Conservation (phyloP, 2,113 vertebrate genomes). For the Labrus mixtus region DNA sequence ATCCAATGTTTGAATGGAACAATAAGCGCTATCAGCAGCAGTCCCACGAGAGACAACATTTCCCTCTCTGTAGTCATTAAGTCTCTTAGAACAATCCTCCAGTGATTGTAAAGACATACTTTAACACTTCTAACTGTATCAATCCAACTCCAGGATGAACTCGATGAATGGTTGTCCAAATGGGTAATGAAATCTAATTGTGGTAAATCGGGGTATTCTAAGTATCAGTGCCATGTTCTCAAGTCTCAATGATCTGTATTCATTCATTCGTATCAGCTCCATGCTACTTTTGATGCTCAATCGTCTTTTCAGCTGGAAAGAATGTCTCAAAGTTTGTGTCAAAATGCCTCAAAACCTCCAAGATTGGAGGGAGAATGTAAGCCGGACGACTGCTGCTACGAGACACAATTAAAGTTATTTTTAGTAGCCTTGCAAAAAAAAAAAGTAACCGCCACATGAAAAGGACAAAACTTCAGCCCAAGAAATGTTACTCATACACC, state of each 20-base stretch:
- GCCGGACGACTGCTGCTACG: not conserved
- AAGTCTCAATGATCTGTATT: conserved; percentile 2
- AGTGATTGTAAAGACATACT: not conserved
- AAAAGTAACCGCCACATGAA: not conserved
- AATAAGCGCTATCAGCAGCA: not conserved
- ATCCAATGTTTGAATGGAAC: conserved; percentile 10
- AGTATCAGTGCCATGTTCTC: not conserved
- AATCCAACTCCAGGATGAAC: conserved; percentile 4
- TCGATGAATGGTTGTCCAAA: conserved; percentile 35
- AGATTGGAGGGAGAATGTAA: not conserved
- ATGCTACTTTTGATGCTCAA: conserved; percentile 20
- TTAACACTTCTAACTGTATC: not conserved
- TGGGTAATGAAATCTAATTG: conserved; percentile 43
- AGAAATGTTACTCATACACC: conserved; percentile 6
- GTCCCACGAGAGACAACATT: conserved; percentile 1
- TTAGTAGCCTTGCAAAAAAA: conserved; percentile 2
- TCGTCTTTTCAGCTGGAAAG: conserved; percentile 28
- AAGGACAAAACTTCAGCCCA: conserved; percentile 5
- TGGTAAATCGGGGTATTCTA: conserved; percentile 9
- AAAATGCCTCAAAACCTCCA: conserved; percentile 12
- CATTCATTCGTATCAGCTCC: conserved; percentile 16
- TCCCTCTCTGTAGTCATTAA: not conserved
- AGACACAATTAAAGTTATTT: not conserved
- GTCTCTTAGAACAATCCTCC: not conserved
- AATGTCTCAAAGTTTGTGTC: conserved; percentile 20